Evolutionary conservation across 1,140 invertebrate species (phyloP), one percentile per base, ranked within the genome.

Genomic region (Physella acuta): DNA sequence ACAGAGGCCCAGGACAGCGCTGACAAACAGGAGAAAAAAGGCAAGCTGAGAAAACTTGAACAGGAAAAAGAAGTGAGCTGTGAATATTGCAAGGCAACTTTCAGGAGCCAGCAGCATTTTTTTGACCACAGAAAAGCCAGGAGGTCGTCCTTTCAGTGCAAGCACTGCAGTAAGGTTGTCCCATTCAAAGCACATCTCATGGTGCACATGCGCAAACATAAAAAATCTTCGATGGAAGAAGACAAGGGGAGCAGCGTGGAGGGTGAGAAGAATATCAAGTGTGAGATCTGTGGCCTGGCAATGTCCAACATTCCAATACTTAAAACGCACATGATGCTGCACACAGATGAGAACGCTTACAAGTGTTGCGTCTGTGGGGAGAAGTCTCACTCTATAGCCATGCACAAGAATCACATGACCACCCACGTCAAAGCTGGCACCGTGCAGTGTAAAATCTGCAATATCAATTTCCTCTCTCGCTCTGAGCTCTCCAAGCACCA

Each of bases 321-420:
- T 3, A 68, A 68, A 28, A 59, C n/a, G 51, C 66, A 68, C 51
- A 68, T 55, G 28, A 49, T 68, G 53, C 59, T 33, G 31, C 66
- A 68, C 39, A 68, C 66, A 33, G 56, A 39, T 4, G 66, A 68
- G 30, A 31, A 36, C 24, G 66, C 36, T 20, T 59, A 44, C 56
- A 51, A 60, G n/a, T 68, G 66, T 31, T 59, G 58, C 34, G 39
- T 68, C 8, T 68, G 66, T 51, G 36, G 49, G 2, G 33, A 68
- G 30, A 49, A 34, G 30, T 30, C 39, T 8, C 34, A 33, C n/a
- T 30, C 34, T 17, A 37, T 39, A 3, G 36, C 34, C 3, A 31
- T 24, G n/a, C 37, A 37, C 2, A 49, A 31, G 3, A 68, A 33
- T 24, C 66, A 68, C 56, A n/a, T 31, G 30, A 1, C n/a, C 14